Base-by-base conservation (phyloP, 64 coral and sea anemone genomes). In the Montipora foliosa region DNA sequence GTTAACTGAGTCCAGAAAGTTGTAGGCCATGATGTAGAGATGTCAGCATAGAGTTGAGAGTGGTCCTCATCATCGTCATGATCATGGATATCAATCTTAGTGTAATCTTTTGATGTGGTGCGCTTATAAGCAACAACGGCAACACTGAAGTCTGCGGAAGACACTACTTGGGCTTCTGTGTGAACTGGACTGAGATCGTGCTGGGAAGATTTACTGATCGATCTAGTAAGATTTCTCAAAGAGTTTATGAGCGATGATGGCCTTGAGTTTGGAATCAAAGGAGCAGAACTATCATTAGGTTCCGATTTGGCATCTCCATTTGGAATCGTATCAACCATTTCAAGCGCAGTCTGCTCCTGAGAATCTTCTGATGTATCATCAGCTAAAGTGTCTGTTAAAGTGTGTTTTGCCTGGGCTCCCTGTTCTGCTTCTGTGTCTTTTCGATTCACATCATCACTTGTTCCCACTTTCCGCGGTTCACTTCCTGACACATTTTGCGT, bases 1-100 rank as follows among this genome's bases (percentile, higher is more conserved):
- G 92, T 80, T 20, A 99, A 96, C 89, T 99, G 98, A 8, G 98
- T 99, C 95, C 98, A 99, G 77, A 99, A 99, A 84, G 92, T 96
- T 44, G 98, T 96, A 5, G 86, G 77, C 94, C 94, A 96, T 45
- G 91, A 92, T 52, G 91, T 95, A 8, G 88, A 84, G 29, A 95
- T 82, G 77, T 93, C 90, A 25, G 74, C 60, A 50, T 98, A 87
- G 14, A 95, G 82, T 17, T 80, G 48, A 81, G 91, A 91, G 49
- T 98, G 90, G 19, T 92, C 90, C 14, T 89, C 88, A 84, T 94
- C 72, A 74, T 95, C 90, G 44, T 90, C 76, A 44, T 80, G 77
- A 55, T 87, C 88, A 53, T 93, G 74, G 1, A 88, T 46, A 67
- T 86, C 82, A 20, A 86, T n/a, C 67, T 86, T 86, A 7, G 64